A percentile compares a stretch with the other conserved stretches of the same genome.
Evolutionary conservation across 2,797 vertebrate genomes (phyloP).

Genomic region (Bucorvus abyssinicus): DNA sequence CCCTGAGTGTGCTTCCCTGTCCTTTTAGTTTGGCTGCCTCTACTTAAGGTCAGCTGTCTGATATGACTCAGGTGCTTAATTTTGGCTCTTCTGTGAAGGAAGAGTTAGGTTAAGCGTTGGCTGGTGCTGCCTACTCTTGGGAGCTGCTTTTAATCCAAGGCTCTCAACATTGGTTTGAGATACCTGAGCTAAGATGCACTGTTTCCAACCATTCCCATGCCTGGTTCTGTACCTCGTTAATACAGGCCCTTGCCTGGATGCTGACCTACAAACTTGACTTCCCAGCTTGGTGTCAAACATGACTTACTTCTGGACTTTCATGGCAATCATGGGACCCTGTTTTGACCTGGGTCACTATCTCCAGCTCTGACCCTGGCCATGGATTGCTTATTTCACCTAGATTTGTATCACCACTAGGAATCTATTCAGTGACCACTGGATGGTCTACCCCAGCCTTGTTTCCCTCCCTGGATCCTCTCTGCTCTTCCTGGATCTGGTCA

Average conservation of each 20-base stretch:
- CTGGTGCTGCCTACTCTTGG: accelerated
- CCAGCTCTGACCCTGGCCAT: background rate
- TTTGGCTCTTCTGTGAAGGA: background rate
- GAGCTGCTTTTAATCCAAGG: background rate
- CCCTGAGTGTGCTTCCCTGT: background rate
- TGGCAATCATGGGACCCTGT: accelerated
- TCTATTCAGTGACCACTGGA: too few species aligned
- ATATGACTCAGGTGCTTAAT: background rate
- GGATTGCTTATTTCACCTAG: background rate
- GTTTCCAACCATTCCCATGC: background rate
- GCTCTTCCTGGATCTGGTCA: background rate
- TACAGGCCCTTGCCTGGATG: background rate
- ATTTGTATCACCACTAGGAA: background rate
- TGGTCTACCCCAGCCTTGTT: background rate
- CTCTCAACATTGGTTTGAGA: accelerated
- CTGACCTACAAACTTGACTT: background rate
- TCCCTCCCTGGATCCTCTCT: accelerated
- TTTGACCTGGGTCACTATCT: background rate
- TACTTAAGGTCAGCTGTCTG: background rate
- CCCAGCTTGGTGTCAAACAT: background rate
- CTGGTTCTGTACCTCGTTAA: background rate
- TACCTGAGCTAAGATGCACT: background rate
- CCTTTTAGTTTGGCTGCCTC: background rate
- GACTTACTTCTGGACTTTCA: accelerated
- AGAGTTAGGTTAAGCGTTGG: background rate